phyloP scores from a whole-genome alignment of 2,113 vertebrate species.

The Hemicordylus capensis region DNA sequence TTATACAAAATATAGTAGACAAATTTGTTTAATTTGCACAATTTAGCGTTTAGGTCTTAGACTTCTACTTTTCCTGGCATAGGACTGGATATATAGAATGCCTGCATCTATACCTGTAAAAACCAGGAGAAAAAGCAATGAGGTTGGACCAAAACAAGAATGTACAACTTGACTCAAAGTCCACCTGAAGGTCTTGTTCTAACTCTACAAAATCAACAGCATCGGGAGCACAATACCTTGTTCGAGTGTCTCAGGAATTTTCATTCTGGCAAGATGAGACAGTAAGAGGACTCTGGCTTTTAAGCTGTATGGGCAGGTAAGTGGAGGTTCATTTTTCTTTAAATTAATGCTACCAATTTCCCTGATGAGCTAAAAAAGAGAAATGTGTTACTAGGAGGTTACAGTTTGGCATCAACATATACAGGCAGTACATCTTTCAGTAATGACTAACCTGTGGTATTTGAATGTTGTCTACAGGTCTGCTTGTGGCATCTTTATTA shows the following conservation, averaged over 20 bases:
- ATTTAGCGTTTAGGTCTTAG: not conserved
- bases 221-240: slow-evolving; percentile 84
- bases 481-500: slow-evolving; percentile 97
- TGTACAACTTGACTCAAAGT: not conserved
- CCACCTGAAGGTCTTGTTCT: not conserved
- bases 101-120: too few species aligned
- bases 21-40: not conserved
- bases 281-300: slow-evolving; percentile 95
- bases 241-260: slow-evolving; percentile 91
- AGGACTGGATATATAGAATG: too few species aligned
- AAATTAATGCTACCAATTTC: slow-evolving; percentile 97
- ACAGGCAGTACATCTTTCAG: not conserved
- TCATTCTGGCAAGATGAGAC: slow-evolving; percentile 92
- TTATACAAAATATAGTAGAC: not conserved
- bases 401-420: slow-evolving; percentile 15
- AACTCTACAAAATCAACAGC: not conserved
- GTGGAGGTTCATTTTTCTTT: slow-evolving; percentile 98
- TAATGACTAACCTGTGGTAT: slow-evolving; percentile 89
- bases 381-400: not conserved
- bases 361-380: slow-evolving; percentile 87
- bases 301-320: slow-evolving; percentile 97
- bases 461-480: slow-evolving; percentile 94
- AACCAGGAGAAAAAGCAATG: not conserved
- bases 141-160: slow-evolving; percentile 7
- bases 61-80: not conserved